Base-by-base conservation (phyloP, 1,140 invertebrate species). In the Aporrectodea caliginosa region DNA sequence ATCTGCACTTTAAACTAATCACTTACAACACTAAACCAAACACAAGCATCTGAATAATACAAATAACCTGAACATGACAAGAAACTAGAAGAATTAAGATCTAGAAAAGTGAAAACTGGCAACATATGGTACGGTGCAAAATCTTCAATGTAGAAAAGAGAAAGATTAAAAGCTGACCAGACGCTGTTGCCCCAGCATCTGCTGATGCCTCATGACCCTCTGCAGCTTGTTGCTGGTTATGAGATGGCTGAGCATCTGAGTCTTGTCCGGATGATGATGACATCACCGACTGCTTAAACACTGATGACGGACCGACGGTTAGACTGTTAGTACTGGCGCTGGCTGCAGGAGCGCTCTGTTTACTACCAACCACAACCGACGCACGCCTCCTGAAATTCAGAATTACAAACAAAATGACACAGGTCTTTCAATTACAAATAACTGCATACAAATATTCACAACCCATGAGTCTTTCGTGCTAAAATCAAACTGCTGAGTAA, bases 281-380 rank as follows among this genome's bases (percentile, higher is more conserved):
- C 43, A 58, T 58, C 43, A 58, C 43, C 43, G 43, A 58, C 43
- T 58, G 43, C 43, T 58, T 58, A 12, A 58, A 22, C 43, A 58
- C 43, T 12, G 43, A 58, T 58, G 43, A 58, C 43, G 43, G 6
- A 58, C 43, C 43, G 43, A 58, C 43, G 43, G 43, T 58, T 22
- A 58, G 43, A 58, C 43, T 58, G 43, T 58, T 58, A 58, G 43
- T 58, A 22, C 43, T 58, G 43, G 43, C 22, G 43, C 43, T 58
- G 6, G 43, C 43, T 58, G 43, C 22, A 22, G 43, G 43, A 58
- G 43, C 43, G 22, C 43, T 58, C 43, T 58, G 43, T 22, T 58
- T 58, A 58, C 43, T 58, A 58, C 43, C 43, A 58, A 58, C 43
- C 43, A 58, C 43, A 58, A 58, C 43, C 43, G 43, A 58, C 43